Percentiles rank a stretch among this genome's conserved stretches.
Conservation (phyloP, 2,113 vertebrate species). For the Cyanoderma ruficeps region DNA sequence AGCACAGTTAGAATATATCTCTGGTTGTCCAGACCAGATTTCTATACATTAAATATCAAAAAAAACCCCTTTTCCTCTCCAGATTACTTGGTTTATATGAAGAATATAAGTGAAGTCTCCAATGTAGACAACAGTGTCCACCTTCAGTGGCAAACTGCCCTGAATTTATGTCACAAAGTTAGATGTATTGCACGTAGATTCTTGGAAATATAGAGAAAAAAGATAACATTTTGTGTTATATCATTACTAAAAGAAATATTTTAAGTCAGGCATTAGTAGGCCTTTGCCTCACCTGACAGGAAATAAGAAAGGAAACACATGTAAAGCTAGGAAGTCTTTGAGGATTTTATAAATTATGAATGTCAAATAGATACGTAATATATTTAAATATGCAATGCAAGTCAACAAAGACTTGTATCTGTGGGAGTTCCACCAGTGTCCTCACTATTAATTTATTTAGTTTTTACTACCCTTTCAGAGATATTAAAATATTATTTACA, state of each 20-base stretch:
- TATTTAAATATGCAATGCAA: neutral
- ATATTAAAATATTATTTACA: neutral
- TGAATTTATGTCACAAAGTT: neutral
- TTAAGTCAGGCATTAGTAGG: neutral
- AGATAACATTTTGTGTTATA: neutral
- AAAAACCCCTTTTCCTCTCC: neutral
- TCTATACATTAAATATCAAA: neutral
- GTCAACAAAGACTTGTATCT: neutral
- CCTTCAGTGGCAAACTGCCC: neutral
- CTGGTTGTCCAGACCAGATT: neutral
- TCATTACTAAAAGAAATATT: neutral
- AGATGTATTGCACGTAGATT: accelerated
- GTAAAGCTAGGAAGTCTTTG: neutral
- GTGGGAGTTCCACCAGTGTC: neutral
- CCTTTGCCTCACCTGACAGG: neutral
- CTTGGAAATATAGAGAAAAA: neutral
- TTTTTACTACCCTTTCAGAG: neutral
- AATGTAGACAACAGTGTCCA: accelerated
- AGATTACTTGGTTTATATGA: neutral
- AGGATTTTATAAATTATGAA: neutral
- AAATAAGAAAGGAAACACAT: neutral
- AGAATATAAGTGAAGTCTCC: neutral
- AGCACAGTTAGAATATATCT: neutral
- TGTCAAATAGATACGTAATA: neutral
- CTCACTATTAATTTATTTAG: neutral